These are phyloP conservation scores for Pristionchus pacificus DNA, from an alignment of 1,140 invertebrate species.

Conservation along the genomic window DNA sequence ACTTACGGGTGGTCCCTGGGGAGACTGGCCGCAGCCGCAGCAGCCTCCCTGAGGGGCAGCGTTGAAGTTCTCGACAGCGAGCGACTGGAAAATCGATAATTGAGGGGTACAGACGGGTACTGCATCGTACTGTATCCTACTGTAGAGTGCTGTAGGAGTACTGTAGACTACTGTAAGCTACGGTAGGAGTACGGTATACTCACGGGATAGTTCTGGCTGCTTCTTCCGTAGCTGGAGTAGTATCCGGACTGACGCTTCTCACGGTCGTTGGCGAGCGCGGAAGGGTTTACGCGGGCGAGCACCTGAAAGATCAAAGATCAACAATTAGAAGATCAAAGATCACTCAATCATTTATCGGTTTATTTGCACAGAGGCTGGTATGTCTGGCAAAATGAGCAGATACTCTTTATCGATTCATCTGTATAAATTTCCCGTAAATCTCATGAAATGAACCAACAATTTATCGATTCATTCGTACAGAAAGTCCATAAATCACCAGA, in stretches of 20 bases:
- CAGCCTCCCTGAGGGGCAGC: constrained; percentile 29
- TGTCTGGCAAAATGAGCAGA: no score
- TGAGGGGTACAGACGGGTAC: no score
- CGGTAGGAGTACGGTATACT: neutral
- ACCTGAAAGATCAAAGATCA: no score
- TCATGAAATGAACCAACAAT: no score
- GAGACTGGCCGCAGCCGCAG: constrained; percentile 41
- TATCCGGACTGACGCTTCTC: constrained; percentile 40
- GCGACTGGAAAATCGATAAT: neutral
- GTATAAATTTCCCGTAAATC: no score
- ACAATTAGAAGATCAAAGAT: no score
- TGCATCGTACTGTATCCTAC: constrained; percentile 18
- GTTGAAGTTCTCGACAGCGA: constrained; percentile 15
- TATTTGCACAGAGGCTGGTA: no score
- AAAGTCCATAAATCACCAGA: no score
- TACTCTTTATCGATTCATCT: no score
- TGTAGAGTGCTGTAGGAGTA: constrained; percentile 1
- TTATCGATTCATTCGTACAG: no score
- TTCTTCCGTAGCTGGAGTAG: constrained; percentile 27
- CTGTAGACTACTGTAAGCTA: constrained; percentile 16
- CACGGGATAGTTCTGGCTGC: constrained; percentile 6
- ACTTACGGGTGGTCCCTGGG: constrained; percentile 43
- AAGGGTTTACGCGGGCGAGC: neutral
- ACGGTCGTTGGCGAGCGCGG: constrained; percentile 23
- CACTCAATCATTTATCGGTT: no score